Conservation (phyloP, 2,888 invertebrate genomes). For the Spicauda simplicius region DNA sequence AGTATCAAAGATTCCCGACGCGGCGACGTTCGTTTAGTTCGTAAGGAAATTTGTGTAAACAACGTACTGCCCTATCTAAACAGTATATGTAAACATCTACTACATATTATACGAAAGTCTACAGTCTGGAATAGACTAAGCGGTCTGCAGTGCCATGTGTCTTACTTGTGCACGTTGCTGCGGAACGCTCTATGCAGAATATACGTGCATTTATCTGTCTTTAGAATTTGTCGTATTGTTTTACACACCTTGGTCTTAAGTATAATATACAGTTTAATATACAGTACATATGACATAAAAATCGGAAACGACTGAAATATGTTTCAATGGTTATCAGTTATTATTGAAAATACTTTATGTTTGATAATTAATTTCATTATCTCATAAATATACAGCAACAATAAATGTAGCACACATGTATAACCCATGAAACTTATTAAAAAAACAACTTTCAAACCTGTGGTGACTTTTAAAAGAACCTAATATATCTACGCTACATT, state of each 20-base stretch:
- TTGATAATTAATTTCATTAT: too few species aligned
- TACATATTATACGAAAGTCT: not conserved
- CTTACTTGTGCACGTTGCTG: slow-evolving; percentile 1
- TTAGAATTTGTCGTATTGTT: not conserved
- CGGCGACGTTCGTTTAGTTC: not conserved
- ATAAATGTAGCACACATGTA: too few species aligned
- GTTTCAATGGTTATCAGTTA: too few species aligned
- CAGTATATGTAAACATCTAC: not conserved
- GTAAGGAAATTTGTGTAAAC: not conserved
- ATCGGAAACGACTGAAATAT: too few species aligned
- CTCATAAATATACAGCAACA: too few species aligned
- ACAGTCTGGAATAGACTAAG: not conserved
- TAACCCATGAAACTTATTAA: not conserved
- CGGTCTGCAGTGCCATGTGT: slow-evolving; percentile 4
- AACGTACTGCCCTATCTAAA: not conserved
- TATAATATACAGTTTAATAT: too few species aligned
- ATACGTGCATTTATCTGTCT: not conserved
- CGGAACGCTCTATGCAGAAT: not conserved
- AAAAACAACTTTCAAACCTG: not conserved
- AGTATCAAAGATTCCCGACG: not conserved
- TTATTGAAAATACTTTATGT: too few species aligned
- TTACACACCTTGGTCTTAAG: not conserved
- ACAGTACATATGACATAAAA: too few species aligned
- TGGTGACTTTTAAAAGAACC: not conserved
- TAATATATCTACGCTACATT: not conserved